Base-by-base conservation (phyloP, 1,140 invertebrate genomes). In the Diplogasteroides magnus region DNA sequence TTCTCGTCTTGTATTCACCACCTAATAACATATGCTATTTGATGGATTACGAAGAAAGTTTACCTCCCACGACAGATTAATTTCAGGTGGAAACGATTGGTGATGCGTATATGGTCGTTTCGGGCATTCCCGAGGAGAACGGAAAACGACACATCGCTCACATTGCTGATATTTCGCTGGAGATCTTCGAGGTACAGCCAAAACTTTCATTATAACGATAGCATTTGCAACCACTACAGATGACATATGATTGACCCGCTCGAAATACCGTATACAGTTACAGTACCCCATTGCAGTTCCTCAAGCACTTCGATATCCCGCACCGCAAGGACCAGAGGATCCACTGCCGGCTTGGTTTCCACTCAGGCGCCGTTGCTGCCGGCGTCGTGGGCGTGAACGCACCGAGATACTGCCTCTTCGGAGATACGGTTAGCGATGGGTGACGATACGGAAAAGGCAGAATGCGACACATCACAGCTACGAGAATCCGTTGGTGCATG, bases 1-100 rank as follows among this genome's bases (percentile, higher is more conserved):
- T n/a, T n/a, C n/a, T n/a, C n/a, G n/a, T n/a, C n/a, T n/a, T n/a
- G n/a, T n/a, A n/a, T n/a, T n/a, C n/a, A n/a, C n/a, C n/a, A n/a
- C 37, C 6, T 48, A 48, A 48, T 48, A 48, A 48, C 6, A 19
- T 48, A 48, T 11, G 19, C 23, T 0, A n/a, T 63, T 14, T 60
- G 3, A 60, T 67, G n/a, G n/a, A n/a, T n/a, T n/a, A n/a, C n/a
- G n/a, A n/a, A n/a, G n/a, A n/a, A n/a, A n/a, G n/a, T n/a, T n/a
- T n/a, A n/a, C n/a, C n/a, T n/a, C n/a, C n/a, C n/a, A n/a, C 48
- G 13, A 26, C 1, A 62, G 19, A 61, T 23, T 26, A 23, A 25
- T 62, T 77, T 48, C 75, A 94, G 91, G 92, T 97, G 6, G 94
- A 97, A 85, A 97, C 94, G 0, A 96, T 97, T 76, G 93, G 94